phyloP scores from a whole-genome alignment of 1,140 invertebrate genomes.

The Melanaphis sacchari region DNA sequence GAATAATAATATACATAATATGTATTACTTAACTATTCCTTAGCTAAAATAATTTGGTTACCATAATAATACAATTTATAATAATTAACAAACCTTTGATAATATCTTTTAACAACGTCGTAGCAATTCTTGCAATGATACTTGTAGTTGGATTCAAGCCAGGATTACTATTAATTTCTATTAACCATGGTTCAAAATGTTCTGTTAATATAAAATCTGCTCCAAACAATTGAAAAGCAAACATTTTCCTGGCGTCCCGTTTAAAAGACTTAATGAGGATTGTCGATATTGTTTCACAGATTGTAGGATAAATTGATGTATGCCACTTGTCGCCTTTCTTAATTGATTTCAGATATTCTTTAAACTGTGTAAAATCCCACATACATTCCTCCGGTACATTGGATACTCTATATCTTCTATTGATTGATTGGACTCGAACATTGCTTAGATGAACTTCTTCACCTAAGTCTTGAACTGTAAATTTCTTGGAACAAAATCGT shows the following conservation, averaged over 20 bases:
- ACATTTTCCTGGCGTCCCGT: constrained; percentile 70
- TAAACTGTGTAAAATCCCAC: constrained; percentile 24
- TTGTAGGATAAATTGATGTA: constrained; percentile 84
- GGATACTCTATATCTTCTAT: not conserved
- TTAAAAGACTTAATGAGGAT: constrained; percentile 88
- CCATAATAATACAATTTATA: not conserved
- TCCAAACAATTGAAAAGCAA: constrained; percentile 91
- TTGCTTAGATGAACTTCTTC: constrained; percentile 1
- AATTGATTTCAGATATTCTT: constrained; percentile 10
- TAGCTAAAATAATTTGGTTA: not conserved
- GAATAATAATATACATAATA: not conserved
- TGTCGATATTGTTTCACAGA: constrained; percentile 87
- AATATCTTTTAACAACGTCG: constrained; percentile 88
- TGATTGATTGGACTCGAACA: not conserved
- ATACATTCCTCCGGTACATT: constrained; percentile 23
- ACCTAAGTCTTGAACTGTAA: not conserved
- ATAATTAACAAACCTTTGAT: constrained; percentile 79
- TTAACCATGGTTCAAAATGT: constrained; percentile 88
- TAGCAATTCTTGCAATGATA: constrained; percentile 85
- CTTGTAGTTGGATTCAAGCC: constrained; percentile 88
- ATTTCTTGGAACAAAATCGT: constrained; percentile 25
- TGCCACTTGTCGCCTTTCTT: constrained; percentile 68
- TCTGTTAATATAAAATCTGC: constrained; percentile 92
- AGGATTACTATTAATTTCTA: constrained; percentile 94
- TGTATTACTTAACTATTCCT: not conserved